Evolutionary conservation across 2,888 invertebrate species (phyloP).

Genomic region (Watsonalla binaria): DNA sequence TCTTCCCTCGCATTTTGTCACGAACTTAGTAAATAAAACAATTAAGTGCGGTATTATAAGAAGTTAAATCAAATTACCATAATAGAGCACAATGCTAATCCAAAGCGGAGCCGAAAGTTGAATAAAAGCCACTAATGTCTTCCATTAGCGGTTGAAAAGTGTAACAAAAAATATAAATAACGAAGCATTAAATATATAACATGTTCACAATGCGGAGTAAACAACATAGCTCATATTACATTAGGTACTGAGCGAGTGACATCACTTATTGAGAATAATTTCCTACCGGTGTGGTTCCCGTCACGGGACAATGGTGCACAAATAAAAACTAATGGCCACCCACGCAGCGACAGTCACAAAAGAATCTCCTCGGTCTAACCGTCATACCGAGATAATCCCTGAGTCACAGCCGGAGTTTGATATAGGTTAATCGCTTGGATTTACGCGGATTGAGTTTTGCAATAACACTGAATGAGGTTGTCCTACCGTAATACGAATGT

Average conservation of each 20-base stretch:
- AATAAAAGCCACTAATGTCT: slow-evolving; percentile 30
- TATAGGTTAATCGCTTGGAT: slow-evolving; percentile 55
- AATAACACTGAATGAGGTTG: slow-evolving; percentile 48
- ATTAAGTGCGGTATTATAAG: neutral
- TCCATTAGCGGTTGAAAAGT: slow-evolving; percentile 39
- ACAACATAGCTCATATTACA: slow-evolving; percentile 36
- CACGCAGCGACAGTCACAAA: slow-evolving; percentile 40
- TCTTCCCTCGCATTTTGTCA: slow-evolving; percentile 1
- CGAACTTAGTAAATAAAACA: neutral
- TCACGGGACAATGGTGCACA: slow-evolving; percentile 54
- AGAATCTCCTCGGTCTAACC: slow-evolving; percentile 38
- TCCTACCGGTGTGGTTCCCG: slow-evolving; percentile 40
- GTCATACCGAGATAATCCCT: slow-evolving; percentile 50
- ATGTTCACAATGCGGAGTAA: slow-evolving; percentile 34
- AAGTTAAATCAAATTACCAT: neutral
- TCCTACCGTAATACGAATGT: slow-evolving; percentile 35
- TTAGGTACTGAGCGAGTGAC: slow-evolving; percentile 36
- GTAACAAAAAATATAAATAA: slow-evolving; percentile 14
- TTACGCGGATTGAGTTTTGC: slow-evolving; percentile 51
- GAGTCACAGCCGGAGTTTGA: slow-evolving; percentile 31
- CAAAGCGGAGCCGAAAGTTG: slow-evolving; percentile 8
- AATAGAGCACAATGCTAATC: neutral
- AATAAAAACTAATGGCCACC: slow-evolving; percentile 61
- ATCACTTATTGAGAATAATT: slow-evolving; percentile 56
- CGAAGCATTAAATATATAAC: slow-evolving; percentile 14